phyloP scores from a whole-genome alignment of 1,140 invertebrate species.

The Magallana angulata region DNA sequence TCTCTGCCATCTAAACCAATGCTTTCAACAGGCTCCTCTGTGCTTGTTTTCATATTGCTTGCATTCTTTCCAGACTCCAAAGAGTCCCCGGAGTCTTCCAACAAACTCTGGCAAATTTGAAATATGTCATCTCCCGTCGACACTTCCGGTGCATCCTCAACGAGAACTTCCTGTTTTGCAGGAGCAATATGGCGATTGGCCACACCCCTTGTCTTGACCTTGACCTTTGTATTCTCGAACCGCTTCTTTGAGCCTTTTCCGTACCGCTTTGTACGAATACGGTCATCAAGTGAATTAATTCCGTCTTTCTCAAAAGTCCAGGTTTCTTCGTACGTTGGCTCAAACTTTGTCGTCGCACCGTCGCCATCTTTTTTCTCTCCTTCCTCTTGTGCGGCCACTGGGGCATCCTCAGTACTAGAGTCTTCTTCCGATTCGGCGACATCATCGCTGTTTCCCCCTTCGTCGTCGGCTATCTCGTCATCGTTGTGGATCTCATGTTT shows the following conservation, averaged over 20 bases:
- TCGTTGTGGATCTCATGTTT: no score
- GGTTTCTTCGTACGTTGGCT: not conserved
- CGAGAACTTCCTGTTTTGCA: not conserved
- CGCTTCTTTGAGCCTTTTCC: not conserved
- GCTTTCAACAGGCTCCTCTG: not conserved
- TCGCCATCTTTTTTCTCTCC: not conserved
- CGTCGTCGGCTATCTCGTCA: not conserved
- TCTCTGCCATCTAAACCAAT: not conserved
- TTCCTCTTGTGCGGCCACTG: not conserved
- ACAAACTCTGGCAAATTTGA: not conserved
- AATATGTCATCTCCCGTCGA: not conserved
- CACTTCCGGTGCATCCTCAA: not conserved
- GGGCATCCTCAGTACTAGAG: not conserved
- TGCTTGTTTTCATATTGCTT: not conserved
- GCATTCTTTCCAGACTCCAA: not conserved
- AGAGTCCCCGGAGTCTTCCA: not conserved
- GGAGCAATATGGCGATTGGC: conserved; percentile 1
- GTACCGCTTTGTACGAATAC: not conserved
- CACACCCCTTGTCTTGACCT: conserved; percentile 15
- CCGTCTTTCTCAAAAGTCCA: conserved; percentile 11
- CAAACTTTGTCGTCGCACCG: not conserved
- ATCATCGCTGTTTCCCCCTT: not conserved
- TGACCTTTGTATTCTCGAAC: not conserved
- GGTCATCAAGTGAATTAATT: not conserved
- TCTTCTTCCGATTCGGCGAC: not conserved